Percentiles rank a stretch among this genome's conserved stretches.
These are phyloP conservation scores for Gymnoscelis rufifasciata DNA, from an alignment of 2,888 invertebrate genomes.

Conservation along the genomic window DNA sequence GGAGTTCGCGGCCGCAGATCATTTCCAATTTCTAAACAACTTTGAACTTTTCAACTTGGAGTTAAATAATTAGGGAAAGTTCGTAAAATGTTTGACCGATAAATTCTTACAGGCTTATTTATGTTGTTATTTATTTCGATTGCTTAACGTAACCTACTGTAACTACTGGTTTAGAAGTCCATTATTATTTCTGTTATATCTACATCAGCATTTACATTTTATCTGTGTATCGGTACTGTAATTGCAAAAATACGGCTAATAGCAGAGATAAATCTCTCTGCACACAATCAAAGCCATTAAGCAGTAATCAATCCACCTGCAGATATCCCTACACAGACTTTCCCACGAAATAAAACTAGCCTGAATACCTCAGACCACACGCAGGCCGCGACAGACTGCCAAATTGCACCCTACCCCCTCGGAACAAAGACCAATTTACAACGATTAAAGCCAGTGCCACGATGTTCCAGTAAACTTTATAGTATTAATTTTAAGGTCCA, in stretches of 20 bases:
- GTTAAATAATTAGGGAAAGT: constrained; percentile 19
- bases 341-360: constrained; percentile 35
- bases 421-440: constrained; percentile 18
- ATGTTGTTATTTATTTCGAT: constrained; percentile 8
- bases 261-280: not conserved
- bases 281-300: not conserved
- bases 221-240: too few relatives aligned
- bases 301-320: constrained; percentile 34
- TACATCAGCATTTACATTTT: too few relatives aligned
- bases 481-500: constrained; percentile 10
- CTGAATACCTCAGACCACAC: constrained; percentile 26
- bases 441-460: constrained; percentile 2
- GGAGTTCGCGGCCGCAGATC: constrained; percentile 11
- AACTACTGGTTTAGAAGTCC: too few relatives aligned
- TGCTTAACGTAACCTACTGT: too few relatives aligned
- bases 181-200: too few relatives aligned
- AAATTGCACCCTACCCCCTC: constrained; percentile 8
- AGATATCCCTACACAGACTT: constrained; percentile 25
- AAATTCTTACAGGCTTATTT: constrained; percentile 13
- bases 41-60: constrained; percentile 15
- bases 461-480: constrained; percentile 7
- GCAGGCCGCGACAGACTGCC: constrained; percentile 4
- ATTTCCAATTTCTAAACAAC: constrained; percentile 15
- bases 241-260: not conserved
- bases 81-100: constrained; percentile 14